Base-by-base conservation (phyloP, 2,888 invertebrate species). In the Chloroclystis v-ata region DNA sequence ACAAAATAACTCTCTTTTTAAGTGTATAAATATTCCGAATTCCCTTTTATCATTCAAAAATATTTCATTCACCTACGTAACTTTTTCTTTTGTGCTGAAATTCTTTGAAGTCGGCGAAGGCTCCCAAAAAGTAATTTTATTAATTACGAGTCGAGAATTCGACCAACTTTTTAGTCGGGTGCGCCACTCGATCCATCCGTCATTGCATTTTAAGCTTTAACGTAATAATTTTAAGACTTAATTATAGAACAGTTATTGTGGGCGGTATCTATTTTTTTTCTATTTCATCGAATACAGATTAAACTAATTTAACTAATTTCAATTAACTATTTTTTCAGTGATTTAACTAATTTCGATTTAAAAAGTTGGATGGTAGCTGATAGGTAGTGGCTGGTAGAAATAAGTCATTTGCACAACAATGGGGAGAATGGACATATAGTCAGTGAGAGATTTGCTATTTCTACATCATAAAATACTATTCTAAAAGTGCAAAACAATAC, bases 81-180 rank as follows among this genome's bases (percentile, higher is more conserved):
- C 84, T 83, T 87, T 82, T 87, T 84, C 83, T 75, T 86, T 87
- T 84, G 83, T 85, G 80, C 77, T 78, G 75, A 79, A 85, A 84
- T 85, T 84, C 86, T 87, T 87, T 87, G 84, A 87, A 86, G 87
- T 84, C 79, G 82, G 71, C 78, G 78, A 85, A 82, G 82, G 85
- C 86, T 84, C 75, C 86, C 85, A 84, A 86, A 85, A 87, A 85
- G 87, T 86, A 86, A 87, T 87, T 87, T 87, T 87, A 87, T 87
- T 87, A 87, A 87, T 87, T 87, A 87, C 86, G 81, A 85, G 86
- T 84, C 85, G 85, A 78, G 84, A 86, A 87, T 85, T 85, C 85
- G 81, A 81, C 83, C 79, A 85, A 85, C 85, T 85, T 85, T 81
- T 5, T 14, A 24, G 6, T 8, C 32, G 0, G 28, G 30, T 37